phyloP scores from a whole-genome alignment of 2,797 vertebrate genomes.

The Peromyscus eremicus region DNA sequence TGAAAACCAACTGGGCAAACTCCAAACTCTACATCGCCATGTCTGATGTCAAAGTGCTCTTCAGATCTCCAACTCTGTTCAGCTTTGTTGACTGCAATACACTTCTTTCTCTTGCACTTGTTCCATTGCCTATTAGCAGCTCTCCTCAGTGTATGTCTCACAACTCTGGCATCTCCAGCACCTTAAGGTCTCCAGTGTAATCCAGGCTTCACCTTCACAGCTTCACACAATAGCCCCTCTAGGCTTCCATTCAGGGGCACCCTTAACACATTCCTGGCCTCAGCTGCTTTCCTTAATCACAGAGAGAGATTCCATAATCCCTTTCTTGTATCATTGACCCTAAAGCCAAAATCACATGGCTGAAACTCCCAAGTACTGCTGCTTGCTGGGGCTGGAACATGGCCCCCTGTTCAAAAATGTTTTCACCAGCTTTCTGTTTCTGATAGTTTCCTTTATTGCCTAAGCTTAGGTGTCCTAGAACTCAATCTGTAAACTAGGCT shows the following conservation, averaged over 20 bases:
- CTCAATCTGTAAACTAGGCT: neutral
- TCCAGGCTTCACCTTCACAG: neutral
- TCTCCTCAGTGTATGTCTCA: neutral
- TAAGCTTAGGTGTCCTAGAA: neutral
- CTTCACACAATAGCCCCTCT: neutral
- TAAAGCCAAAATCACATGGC: neutral
- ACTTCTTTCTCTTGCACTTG: neutral
- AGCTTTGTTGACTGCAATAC: neutral
- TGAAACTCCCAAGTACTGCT: neutral
- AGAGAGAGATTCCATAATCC: neutral
- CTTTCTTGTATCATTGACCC: neutral
- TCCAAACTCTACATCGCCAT: neutral
- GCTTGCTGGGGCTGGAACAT: neutral
- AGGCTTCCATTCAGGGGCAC: neutral
- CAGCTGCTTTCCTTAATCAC: neutral
- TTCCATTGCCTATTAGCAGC: neutral
- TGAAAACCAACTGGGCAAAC: neutral
- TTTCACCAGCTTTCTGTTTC: no score
- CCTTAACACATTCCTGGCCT: neutral
- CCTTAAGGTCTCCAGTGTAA: neutral
- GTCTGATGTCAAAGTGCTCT: neutral
- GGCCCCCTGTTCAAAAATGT: no score
- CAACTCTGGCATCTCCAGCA: neutral
- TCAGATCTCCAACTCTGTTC: neutral
- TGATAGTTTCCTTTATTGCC: neutral